These are phyloP conservation scores for Phallusia fumigata DNA, from an alignment of 23 tunicate genomes.

Conservation along the genomic window DNA sequence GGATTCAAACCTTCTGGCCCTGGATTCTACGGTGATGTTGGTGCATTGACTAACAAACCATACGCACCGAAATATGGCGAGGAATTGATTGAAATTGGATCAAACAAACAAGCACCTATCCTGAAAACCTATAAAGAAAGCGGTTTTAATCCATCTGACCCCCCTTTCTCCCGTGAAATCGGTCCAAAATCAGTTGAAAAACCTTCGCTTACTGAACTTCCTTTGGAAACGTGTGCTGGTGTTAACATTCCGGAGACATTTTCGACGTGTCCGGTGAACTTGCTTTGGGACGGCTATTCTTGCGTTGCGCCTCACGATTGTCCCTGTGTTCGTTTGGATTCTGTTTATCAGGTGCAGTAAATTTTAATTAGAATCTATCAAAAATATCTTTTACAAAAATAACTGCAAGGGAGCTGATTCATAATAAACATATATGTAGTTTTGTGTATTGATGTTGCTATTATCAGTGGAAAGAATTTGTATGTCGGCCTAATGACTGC, in stretches of 20 bases:
- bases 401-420: too few relatives aligned
- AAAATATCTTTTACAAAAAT: too few relatives aligned
- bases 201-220: background rate
- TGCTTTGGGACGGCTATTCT: slow-evolving; percentile 50
- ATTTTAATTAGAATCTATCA: background rate
- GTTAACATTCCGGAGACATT: slow-evolving; percentile 2
- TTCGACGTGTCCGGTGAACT: slow-evolving; percentile 26
- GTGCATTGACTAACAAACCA: too few relatives aligned
- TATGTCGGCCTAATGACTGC: too few relatives aligned
- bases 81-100: background rate
- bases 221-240: slow-evolving; percentile 49
- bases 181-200: background rate
- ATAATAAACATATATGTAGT: too few relatives aligned
- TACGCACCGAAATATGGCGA: background rate
- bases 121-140: background rate
- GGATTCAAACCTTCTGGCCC: too few relatives aligned
- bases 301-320: slow-evolving; percentile 86
- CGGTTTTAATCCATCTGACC: background rate
- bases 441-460: too few relatives aligned
- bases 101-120: background rate
- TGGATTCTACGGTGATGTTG: too few relatives aligned
- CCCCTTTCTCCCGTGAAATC: background rate
- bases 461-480: too few relatives aligned
- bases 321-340: slow-evolving; percentile 65
- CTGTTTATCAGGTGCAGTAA: slow-evolving; percentile 40